These are phyloP conservation scores for Taenioides sp. DNA, from an alignment of 2,797 vertebrate genomes.

Conservation along the genomic window DNA sequence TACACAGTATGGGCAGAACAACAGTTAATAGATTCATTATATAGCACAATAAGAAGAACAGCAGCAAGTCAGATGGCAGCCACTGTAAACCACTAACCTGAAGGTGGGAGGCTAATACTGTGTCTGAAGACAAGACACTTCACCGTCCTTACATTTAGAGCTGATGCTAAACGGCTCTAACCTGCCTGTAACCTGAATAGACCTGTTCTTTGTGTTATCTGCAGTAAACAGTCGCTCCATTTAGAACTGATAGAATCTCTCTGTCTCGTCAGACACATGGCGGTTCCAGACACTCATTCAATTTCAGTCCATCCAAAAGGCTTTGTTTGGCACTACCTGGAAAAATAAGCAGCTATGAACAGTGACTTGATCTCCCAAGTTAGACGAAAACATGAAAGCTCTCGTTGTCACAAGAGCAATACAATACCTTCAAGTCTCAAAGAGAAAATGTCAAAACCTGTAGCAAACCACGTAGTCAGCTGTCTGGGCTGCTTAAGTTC, in stretches of 20 bases:
- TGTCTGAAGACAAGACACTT: not conserved
- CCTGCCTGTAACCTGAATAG: constrained; percentile 14
- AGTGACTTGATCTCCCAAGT: constrained; percentile 43
- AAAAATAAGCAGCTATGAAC: constrained; percentile 45
- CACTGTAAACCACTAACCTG: not conserved
- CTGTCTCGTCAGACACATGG: constrained; percentile 15
- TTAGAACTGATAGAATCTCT: constrained; percentile 32
- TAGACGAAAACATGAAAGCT: constrained; percentile 34
- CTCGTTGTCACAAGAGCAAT: constrained; percentile 32
- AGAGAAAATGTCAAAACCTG: constrained; percentile 11
- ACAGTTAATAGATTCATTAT: no score
- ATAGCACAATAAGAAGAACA: not conserved
- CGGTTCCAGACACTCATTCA: constrained; percentile 15
- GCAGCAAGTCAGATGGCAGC: not conserved
- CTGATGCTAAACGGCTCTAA: constrained; percentile 6
- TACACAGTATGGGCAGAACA: no score
- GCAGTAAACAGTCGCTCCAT: constrained; percentile 15
- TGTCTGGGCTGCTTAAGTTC: not conserved
- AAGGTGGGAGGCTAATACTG: not conserved
- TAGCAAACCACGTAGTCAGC: not conserved
- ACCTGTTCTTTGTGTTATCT: not conserved
- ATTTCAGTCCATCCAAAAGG: constrained; percentile 32
- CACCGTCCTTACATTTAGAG: not conserved
- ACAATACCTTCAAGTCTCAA: constrained; percentile 16
- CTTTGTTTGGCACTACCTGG: constrained; percentile 24